A percentile compares a stretch with the other conserved stretches of the same genome.
These are phyloP conservation scores for Aythya baeri DNA, from an alignment of 2,113 vertebrate species.

Conservation along the genomic window DNA sequence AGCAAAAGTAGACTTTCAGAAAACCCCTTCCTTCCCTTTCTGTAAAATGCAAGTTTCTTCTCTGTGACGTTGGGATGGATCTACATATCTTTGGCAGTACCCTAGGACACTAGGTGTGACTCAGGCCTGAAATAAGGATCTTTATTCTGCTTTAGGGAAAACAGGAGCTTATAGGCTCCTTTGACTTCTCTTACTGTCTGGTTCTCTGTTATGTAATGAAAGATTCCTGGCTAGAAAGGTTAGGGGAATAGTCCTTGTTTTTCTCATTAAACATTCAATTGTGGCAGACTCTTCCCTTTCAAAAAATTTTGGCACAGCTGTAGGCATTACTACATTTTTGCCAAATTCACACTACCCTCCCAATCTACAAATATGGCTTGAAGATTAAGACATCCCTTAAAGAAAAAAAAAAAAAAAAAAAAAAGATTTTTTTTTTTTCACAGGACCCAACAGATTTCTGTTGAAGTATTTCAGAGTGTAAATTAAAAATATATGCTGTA, in stretches of 20 bases:
- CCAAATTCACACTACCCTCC: not conserved
- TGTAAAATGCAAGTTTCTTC: not conserved
- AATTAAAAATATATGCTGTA: conserved; percentile 66
- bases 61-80: not conserved
- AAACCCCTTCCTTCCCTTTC: not conserved
- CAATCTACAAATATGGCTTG: not conserved
- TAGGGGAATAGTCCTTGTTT: conserved; percentile 11
- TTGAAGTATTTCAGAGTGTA: conserved; percentile 45
- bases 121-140: conserved; percentile 13
- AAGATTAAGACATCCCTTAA: conserved; percentile 27
- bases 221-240: conserved; percentile 51
- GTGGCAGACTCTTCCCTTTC: not conserved
- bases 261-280: conserved; percentile 36
- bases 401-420: not conserved
- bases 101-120: conserved; percentile 10
- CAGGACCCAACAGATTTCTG: conserved; percentile 54
- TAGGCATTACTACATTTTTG: not conserved
- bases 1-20: not conserved
- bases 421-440: conserved; percentile 21
- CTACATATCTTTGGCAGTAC: not conserved
- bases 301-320: not conserved
- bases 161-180: conserved; percentile 11
- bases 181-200: conserved; percentile 20
- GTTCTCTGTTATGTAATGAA: not conserved
- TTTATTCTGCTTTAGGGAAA: conserved; percentile 6